Base-by-base conservation (phyloP, 2,113 vertebrate species). In the Nothoprocta perdicaria region DNA sequence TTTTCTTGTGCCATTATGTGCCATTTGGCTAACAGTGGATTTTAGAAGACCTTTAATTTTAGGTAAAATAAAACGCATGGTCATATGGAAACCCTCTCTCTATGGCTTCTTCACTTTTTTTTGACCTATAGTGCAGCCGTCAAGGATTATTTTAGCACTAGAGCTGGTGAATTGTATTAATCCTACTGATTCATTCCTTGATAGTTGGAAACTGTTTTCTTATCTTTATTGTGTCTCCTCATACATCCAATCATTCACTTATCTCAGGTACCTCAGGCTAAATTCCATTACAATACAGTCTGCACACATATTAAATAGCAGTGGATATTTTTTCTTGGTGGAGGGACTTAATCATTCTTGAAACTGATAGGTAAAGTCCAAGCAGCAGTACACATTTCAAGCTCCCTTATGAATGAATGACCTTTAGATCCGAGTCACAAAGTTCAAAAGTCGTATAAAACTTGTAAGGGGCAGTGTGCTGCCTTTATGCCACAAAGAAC, bases 171-270 rank as follows among this genome's bases (percentile, higher is more conserved):
- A 84, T 92, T 52, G 3, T 89, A 55, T 80, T 95, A 80, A 83
- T 92, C 63, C 80, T 79, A 82, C 66, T 84, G 88, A 93, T 95
- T 94, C 73, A 86, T 80, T 94, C 48, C 50, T 90, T 85, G 40
- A 63, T 86, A 85, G 79, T 78, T 12, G 26, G 62, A 95, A 96
- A 94, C 72, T 94, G 33, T 93, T 97, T 91, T 77, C 76, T 92
- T 96, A 94, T 95, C 94, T 97, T 94, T 94, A 94, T 86, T 96
- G 68, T 84, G 89, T 94, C 92, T 96, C 57, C 84, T 80, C 63
- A 45, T 24, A 55, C 41, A 61, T 71, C 79, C 62, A 89, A 6
- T 91, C 89, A 85, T 94, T 90, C 55, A 76, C 89, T 97, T 97
- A 90, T 80, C 87, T 96, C 79, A 88, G 89, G 79, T 76, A 90